These are phyloP conservation scores for Cylloceria caligata DNA, from an alignment of 2,888 invertebrate genomes.

Conservation along the genomic window DNA sequence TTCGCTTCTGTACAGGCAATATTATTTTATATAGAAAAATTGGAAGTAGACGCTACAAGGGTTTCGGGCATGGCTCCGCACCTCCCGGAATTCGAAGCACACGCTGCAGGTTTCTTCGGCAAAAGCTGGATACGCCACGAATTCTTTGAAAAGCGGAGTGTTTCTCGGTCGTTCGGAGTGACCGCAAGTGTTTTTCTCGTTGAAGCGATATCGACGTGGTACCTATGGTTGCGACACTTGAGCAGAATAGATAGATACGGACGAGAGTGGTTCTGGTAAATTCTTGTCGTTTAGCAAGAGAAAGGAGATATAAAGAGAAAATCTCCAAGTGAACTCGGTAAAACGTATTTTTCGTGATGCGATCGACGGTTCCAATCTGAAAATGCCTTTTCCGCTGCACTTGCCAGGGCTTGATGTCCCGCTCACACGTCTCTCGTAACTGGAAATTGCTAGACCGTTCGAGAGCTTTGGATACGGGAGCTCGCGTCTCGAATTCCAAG, in stretches of 20 bases:
- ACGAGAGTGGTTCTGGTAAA: neutral
- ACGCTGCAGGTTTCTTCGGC: neutral
- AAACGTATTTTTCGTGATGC: constrained; percentile 34
- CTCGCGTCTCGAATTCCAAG: constrained; percentile 8
- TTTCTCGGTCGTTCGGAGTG: neutral
- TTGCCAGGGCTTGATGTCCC: neutral
- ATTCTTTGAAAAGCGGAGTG: neutral
- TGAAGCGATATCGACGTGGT: neutral
- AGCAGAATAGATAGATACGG: neutral
- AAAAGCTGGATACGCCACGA: neutral
- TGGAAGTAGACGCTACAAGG: constrained; percentile 69
- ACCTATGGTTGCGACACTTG: neutral
- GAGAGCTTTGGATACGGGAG: neutral
- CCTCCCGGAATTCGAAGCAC: neutral
- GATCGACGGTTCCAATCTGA: constrained; percentile 44
- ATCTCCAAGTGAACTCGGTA: constrained; percentile 9
- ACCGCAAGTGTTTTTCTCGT: neutral
- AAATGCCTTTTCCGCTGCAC: constrained; percentile 44
- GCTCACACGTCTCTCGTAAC: constrained; percentile 26
- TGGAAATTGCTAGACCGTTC: neutral
- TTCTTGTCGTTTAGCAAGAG: constrained; percentile 7
- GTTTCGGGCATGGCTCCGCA: neutral
- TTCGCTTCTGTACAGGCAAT: constrained; percentile 56
- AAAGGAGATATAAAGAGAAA: neutral
- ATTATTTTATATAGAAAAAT: constrained; percentile 74